A percentile compares a stretch with the other conserved stretches of the same genome.
Evolutionary conservation across 1,140 invertebrate species (phyloP).

Genomic region (Drosophila nebulosa): DNA sequence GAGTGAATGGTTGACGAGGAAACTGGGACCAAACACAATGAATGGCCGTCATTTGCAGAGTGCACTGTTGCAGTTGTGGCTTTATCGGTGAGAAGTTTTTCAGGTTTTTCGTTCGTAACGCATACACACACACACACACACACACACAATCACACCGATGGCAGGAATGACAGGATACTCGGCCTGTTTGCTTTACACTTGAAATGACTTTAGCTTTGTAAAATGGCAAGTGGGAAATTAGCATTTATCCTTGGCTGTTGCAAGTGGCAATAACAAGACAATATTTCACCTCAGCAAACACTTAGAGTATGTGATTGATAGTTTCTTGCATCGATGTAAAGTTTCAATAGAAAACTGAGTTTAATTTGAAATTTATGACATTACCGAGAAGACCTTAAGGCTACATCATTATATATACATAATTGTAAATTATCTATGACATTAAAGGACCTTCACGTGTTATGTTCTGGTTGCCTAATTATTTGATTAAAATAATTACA

Average conservation of each 20-base stretch:
- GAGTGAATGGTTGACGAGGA: slow-evolving; percentile 30
- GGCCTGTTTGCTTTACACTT: slow-evolving; percentile 40
- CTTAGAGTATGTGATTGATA: slow-evolving; percentile 8
- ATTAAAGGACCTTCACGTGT: too few relatives aligned
- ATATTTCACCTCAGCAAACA: slow-evolving; percentile 48
- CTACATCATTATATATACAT: background rate
- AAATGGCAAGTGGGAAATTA: slow-evolving; percentile 52
- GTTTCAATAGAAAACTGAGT: background rate
- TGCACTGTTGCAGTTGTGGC: background rate
- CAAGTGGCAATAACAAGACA: slow-evolving; percentile 13
- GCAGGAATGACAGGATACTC: background rate
- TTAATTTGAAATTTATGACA: background rate
- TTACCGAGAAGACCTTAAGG: background rate
- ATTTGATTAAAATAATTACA: background rate
- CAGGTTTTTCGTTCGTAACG: background rate
- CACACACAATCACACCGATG: background rate
- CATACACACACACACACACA: background rate
- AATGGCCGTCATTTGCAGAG: slow-evolving; percentile 32
- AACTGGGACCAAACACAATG: slow-evolving; percentile 15
- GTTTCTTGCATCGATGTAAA: background rate
- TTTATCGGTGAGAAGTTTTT: background rate
- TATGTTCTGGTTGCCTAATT: background rate
- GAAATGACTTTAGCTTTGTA: background rate
- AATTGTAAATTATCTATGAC: background rate
- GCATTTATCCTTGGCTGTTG: slow-evolving; percentile 45